Percentiles rank a stretch among this genome's conserved stretches.
Conservation (phyloP, 1,140 invertebrate species). For the Manduca sexta region DNA sequence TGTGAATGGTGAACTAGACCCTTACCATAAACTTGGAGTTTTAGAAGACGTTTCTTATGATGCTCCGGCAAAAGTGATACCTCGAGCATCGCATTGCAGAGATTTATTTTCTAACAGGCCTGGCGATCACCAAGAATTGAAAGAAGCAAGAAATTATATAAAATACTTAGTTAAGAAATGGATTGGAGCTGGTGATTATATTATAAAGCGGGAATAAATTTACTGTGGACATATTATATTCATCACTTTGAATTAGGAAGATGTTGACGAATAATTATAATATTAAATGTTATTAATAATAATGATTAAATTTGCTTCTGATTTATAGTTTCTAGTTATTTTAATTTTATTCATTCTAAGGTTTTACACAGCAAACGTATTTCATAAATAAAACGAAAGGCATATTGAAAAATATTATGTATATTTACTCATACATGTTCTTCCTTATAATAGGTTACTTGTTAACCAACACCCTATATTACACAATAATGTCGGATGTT, state of each 20-base stretch:
- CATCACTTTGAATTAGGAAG: constrained; percentile 9
- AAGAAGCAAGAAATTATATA: constrained; percentile 39
- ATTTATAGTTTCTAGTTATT: no score
- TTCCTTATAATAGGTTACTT: constrained; percentile 65
- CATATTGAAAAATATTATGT: constrained; percentile 50
- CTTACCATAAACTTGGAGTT: constrained; percentile 77
- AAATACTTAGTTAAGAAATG: constrained; percentile 56
- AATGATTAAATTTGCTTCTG: no score
- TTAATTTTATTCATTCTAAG: no score
- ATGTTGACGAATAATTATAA: constrained; percentile 5
- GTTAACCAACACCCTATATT: constrained; percentile 58
- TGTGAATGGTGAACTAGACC: constrained; percentile 78
- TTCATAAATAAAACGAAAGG: constrained; percentile 10
- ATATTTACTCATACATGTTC: constrained; percentile 59
- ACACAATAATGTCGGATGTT: constrained; percentile 51
- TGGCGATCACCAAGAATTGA: constrained; percentile 39
- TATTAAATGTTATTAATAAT: constrained; percentile 27
- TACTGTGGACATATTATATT: neutral
- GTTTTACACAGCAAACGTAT: no score
- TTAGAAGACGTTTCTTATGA: constrained; percentile 55
- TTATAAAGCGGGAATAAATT: constrained; percentile 3
- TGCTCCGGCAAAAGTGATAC: constrained; percentile 43
- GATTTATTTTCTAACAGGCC: constrained; percentile 38
- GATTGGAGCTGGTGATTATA: constrained; percentile 38
- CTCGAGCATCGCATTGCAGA: constrained; percentile 45